Evolutionary conservation across 2,888 invertebrate genomes (phyloP), one percentile per base, ranked within the genome.

Genomic region (Diaperis boleti): DNA sequence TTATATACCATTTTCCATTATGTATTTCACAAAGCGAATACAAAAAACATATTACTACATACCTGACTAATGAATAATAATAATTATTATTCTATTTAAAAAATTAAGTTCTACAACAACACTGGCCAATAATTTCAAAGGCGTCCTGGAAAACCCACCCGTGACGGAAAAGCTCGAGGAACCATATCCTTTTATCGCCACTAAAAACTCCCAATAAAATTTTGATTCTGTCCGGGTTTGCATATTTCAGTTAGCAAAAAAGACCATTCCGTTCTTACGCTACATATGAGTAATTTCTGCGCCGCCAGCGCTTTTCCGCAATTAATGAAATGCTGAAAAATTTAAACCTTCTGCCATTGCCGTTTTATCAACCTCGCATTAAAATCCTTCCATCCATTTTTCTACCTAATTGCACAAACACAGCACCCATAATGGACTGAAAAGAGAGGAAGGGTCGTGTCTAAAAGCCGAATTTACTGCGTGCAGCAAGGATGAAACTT

Each of bases 161-260:
- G 26, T 18, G 29, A 49, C 6, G 42, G n/a, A 31, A 31, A 55
- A 55, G 17, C 44, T 22, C 18, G n/a, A 15, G 17, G 14, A 26
- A 17, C 41, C 20, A 55, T 29, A 42, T 44, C 42, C 14, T 55
- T 54, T 55, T 55, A 55, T 55, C 44, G 14, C 50, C 29, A 29
- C 29, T 54, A 52, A 52, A 39, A 39, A 37, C 8, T 15, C 52
- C 39, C 20, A 52, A 52, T 41, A 54, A 52, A 52, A 52, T 37
- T 37, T 54, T 54, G 54, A 44, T 42, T 35, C 33, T 33, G 29
- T 29, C 20, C 33, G 55, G 44, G 55, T 33, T 55, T 55, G 55
- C 55, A 44, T 44, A 33, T 42, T 55, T 20, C 18, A 17, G 50
- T n/a, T 14, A 17, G 18, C 11, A 29, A 44, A 55, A 55, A 55